Conservation (phyloP, 1,140 invertebrate genomes). For the Drosophila pandora region DNA sequence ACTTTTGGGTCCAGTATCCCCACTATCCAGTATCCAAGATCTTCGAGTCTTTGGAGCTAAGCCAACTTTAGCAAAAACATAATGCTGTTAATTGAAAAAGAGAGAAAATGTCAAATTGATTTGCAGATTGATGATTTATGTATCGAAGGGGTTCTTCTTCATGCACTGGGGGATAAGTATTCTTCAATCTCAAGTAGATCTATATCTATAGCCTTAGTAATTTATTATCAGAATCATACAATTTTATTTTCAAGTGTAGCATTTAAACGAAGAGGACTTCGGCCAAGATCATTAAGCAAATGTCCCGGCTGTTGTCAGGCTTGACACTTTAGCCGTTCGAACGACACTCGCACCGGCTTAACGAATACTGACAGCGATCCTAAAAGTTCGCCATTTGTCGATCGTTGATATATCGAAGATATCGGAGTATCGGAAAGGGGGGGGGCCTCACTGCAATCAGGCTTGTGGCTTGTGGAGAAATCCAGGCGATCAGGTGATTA, state of each 20-base stretch:
- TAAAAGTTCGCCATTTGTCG: slow-evolving; percentile 75
- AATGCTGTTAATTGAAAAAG: slow-evolving; percentile 80
- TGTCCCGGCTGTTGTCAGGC: slow-evolving; percentile 78
- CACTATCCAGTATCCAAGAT: slow-evolving; percentile 10
- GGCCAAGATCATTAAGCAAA: slow-evolving; percentile 76
- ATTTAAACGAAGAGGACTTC: slow-evolving; percentile 39
- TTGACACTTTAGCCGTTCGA: slow-evolving; percentile 77
- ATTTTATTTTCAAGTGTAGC: slow-evolving; percentile 37
- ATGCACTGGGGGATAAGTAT: slow-evolving; percentile 18
- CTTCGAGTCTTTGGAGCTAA: slow-evolving; percentile 8
- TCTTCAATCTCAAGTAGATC: neutral
- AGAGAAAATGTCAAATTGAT: slow-evolving; percentile 72
- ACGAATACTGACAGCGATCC: slow-evolving; percentile 79
- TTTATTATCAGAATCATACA: too few relatives aligned
- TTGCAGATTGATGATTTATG: slow-evolving; percentile 73
- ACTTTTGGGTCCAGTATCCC: slow-evolving; percentile 35
- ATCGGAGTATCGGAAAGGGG: neutral
- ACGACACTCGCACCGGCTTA: slow-evolving; percentile 76
- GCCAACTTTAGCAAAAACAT: slow-evolving; percentile 77
- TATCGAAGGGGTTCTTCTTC: slow-evolving; percentile 20
- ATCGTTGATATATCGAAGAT: slow-evolving; percentile 12
- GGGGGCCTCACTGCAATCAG: slow-evolving; percentile 5
- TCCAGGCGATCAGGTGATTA: slow-evolving; percentile 17
- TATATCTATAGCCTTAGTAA: too few relatives aligned
- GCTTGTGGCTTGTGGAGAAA: slow-evolving; percentile 3